Evolutionary conservation across 2,113 vertebrate genomes (phyloP), one percentile per base, ranked within the genome.

Genomic region (Pogona vitticeps): DNA sequence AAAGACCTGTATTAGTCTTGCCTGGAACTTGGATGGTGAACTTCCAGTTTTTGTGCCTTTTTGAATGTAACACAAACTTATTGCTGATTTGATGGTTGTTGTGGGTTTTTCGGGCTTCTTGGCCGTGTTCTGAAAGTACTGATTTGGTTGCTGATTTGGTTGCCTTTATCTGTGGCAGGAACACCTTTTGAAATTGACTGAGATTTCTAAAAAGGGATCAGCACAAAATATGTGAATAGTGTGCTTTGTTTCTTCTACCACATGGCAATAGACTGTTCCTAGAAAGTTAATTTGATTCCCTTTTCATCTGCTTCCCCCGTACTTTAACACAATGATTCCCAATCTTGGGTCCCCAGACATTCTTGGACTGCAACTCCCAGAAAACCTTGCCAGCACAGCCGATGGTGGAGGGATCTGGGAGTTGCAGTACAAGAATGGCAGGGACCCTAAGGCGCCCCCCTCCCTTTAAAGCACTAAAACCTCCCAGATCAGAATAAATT

Each of bases 81-180:
- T n/a, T n/a, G n/a, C n/a, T n/a, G n/a, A n/a, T n/a, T n/a, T n/a
- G n/a, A n/a, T n/a, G n/a, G n/a, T n/a, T n/a, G n/a, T n/a, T n/a
- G n/a, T n/a, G n/a, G n/a, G n/a, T n/a, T n/a, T n/a, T n/a, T n/a
- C n/a, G n/a, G n/a, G n/a, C n/a, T n/a, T n/a, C n/a, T n/a, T n/a
- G n/a, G n/a, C n/a, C n/a, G n/a, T n/a, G n/a, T n/a, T n/a, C n/a
- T n/a, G n/a, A n/a, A n/a, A n/a, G n/a, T n/a, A n/a, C n/a, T n/a
- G n/a, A n/a, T n/a, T n/a, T n/a, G n/a, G n/a, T 1, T 87, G 93
- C 91, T 92, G 68, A 90, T 92, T 94, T 91, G 40, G 38, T 80
- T 56, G 76, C 80, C 68, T 86, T 89, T 71, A 33, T 79, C 86
- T 93, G 83, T 71, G 86, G 71, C 76, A 81, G 40, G 65, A 92